Evolutionary conservation across 2,888 invertebrate species (phyloP).

Genomic region (Epinotia ramella): DNA sequence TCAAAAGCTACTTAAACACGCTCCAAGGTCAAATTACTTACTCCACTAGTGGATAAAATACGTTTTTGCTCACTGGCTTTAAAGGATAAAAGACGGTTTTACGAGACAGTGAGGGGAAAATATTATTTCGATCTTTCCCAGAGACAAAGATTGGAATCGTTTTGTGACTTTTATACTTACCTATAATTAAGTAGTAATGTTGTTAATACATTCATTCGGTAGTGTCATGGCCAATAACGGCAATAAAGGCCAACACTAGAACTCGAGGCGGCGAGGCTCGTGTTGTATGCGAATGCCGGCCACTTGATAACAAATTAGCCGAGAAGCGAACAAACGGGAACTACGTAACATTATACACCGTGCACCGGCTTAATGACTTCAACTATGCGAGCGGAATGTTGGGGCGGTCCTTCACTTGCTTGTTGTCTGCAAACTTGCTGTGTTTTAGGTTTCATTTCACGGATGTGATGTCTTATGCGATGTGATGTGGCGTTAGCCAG

Average conservation of each 20-base stretch:
- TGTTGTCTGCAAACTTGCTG: neutral
- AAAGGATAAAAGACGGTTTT: too few relatives aligned
- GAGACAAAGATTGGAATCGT: neutral
- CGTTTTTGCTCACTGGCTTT: too few relatives aligned
- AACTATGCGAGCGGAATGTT: slow-evolving; percentile 5
- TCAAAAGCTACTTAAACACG: too few relatives aligned
- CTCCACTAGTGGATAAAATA: too few relatives aligned
- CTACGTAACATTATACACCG: slow-evolving; percentile 4
- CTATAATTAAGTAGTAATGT: too few relatives aligned
- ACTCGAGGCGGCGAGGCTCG: too few relatives aligned
- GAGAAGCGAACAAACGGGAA: neutral
- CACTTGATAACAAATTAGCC: slow-evolving; percentile 13
- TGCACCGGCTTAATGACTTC: neutral
- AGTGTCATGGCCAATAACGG: too few relatives aligned
- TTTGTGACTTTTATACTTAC: neutral
- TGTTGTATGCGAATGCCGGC: neutral
- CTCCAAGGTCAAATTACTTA: too few relatives aligned
- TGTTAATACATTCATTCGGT: too few relatives aligned
- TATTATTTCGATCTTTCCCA: neutral
- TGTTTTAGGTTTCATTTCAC: neutral
- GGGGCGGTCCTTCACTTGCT: neutral
- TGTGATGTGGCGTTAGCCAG: neutral
- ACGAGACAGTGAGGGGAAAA: too few relatives aligned
- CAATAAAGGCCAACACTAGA: too few relatives aligned
- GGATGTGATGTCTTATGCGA: neutral